A percentile compares a stretch with the other conserved stretches of the same genome.
Conservation (phyloP, 37 sponge, comb jelly and placozoan genomes). For the Geodia barretti region DNA sequence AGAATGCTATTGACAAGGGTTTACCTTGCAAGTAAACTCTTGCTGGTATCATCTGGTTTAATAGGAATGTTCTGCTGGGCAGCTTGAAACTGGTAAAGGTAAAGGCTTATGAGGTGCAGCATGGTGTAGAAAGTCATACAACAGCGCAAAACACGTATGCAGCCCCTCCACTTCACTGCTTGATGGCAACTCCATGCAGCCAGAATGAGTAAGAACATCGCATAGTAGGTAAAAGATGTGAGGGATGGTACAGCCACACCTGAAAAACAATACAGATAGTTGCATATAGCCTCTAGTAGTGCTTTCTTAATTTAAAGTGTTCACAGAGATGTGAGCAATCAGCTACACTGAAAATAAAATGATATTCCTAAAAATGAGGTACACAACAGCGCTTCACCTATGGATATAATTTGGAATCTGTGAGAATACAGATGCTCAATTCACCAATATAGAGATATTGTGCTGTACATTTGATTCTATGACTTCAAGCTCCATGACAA, state of each 20-base stretch:
- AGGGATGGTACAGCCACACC: constrained; percentile 61
- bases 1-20: no score
- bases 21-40: constrained; percentile 51
- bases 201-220: constrained; percentile 37
- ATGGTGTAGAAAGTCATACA: constrained; percentile 42
- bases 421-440: no score
- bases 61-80: constrained; percentile 31
- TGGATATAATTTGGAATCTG: no score
- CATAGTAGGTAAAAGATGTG: constrained; percentile 49
- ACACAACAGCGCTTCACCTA: no score
- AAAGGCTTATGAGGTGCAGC: constrained; percentile 66
- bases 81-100: constrained; percentile 79
- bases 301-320: no score
- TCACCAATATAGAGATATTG: no score
- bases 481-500: no score
- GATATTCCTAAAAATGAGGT: no score
- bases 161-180: neutral
- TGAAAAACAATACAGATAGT: constrained; percentile 12
- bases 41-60: neutral
- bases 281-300: no score
- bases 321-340: no score
- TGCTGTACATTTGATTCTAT: no score
- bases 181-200: constrained; percentile 57
- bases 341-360: no score
- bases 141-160: constrained; percentile 18